Percentiles rank a stretch among this genome's conserved stretches.
Evolutionary conservation across 2,797 vertebrate genomes (phyloP).

Genomic region (Lateolabrax maculatus): DNA sequence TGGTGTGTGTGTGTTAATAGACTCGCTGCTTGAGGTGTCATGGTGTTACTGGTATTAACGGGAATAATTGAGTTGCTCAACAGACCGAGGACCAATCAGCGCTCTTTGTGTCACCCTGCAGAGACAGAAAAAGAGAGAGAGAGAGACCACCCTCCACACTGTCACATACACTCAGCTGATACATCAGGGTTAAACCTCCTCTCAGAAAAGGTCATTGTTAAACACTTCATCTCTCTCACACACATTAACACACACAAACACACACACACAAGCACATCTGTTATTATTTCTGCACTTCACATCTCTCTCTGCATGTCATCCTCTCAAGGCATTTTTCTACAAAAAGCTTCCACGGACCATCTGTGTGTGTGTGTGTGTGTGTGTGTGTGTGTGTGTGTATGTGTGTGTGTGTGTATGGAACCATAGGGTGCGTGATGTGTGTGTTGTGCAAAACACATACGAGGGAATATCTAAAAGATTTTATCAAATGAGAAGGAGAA

Average conservation of each 20-base stretch:
- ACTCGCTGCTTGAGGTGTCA: conserved; percentile 70
- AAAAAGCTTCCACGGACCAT: conserved; percentile 20
- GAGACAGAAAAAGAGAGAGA: conserved; percentile 61
- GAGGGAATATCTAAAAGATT: not conserved
- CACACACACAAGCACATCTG: conserved; percentile 17
- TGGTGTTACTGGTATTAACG: conserved; percentile 80
- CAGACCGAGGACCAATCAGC: conserved; percentile 81
- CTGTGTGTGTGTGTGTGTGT: conserved; percentile 29
- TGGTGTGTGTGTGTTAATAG: conserved; percentile 53
- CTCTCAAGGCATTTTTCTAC: conserved; percentile 12
- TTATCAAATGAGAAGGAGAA: conserved; percentile 1
- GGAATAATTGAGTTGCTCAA: conserved; percentile 87
- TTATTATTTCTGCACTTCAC: conserved; percentile 32
- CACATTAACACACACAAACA: conserved; percentile 14
- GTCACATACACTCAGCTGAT: conserved; percentile 31
- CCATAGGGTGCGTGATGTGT: conserved; percentile 29
- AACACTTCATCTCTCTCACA: conserved; percentile 34
- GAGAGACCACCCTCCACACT: conserved; percentile 3
- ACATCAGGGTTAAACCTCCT: conserved; percentile 59
- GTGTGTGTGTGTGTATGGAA: not conserved
- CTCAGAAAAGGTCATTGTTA: conserved; percentile 60
- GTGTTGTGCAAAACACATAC: conserved; percentile 21
- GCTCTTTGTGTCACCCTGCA: conserved; percentile 63
- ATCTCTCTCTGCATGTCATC: conserved; percentile 32
- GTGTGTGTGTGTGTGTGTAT: conserved; percentile 15